These are phyloP conservation scores for Brachyalestes nurse DNA, from an alignment of 2,797 vertebrate genomes.

Conservation along the genomic window DNA sequence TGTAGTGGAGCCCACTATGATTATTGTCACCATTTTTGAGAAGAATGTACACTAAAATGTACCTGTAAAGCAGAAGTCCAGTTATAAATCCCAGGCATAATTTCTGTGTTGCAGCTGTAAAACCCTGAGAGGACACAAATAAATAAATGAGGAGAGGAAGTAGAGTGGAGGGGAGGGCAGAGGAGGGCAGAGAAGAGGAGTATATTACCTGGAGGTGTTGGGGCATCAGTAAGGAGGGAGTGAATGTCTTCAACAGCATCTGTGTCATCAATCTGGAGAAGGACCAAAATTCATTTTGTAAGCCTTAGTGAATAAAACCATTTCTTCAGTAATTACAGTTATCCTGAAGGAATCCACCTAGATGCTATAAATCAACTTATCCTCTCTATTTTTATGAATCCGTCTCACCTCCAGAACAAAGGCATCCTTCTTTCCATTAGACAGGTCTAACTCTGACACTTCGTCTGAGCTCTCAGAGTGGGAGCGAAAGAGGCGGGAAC, in stretches of 20 bases:
- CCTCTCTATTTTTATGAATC: background rate
- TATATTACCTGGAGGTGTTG: conserved; percentile 85
- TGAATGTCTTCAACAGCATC: conserved; percentile 98
- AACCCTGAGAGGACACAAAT: conserved; percentile 80
- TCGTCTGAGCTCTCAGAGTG: conserved; percentile 98
- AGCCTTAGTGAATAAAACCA: background rate
- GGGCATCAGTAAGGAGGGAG: conserved; percentile 89
- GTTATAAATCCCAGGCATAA: conserved; percentile 97
- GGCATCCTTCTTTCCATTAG: conserved; percentile 97
- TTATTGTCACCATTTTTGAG: background rate
- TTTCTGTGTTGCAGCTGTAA: conserved; percentile 97
- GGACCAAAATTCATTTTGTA: background rate
- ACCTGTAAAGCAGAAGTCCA: conserved; percentile 97
- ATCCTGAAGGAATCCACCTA: background rate
- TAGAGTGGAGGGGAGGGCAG: background rate
- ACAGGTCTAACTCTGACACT: conserved; percentile 93
- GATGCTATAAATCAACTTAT: background rate
- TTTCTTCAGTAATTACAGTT: background rate
- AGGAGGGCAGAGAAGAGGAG: background rate
- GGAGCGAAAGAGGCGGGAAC: conserved; percentile 90
- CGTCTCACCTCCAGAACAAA: conserved; percentile 92
- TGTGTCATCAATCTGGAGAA: conserved; percentile 92
- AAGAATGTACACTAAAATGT: conserved; percentile 21
- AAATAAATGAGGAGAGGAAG: background rate
- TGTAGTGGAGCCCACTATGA: background rate